phyloP scores from a whole-genome alignment of 2,888 invertebrate genomes.

The Selenia dentaria region DNA sequence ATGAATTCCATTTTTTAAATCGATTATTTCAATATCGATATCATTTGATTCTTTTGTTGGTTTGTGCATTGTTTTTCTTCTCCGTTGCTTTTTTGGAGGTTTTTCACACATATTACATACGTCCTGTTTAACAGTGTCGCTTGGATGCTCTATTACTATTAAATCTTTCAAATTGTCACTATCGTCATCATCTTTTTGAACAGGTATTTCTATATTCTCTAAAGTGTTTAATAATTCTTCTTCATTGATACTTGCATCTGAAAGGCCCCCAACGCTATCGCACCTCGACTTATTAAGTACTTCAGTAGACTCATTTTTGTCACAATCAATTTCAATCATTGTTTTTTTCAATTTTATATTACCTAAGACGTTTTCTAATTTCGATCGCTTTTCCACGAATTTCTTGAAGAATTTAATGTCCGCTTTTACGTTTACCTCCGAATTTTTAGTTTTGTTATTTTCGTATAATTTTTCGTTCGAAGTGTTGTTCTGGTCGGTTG shows the following conservation, averaged over 20 bases:
- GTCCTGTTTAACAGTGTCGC: not conserved
- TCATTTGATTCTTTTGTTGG: conserved; percentile 4
- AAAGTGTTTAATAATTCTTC: conserved; percentile 53
- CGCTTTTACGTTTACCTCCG: conserved; percentile 26
- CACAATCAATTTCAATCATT: conserved; percentile 23
- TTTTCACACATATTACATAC: not conserved
- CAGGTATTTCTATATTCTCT: conserved; percentile 60
- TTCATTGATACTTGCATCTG: conserved; percentile 47
- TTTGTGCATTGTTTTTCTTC: not conserved
- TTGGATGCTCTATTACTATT: too few species aligned
- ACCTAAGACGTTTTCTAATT: conserved; percentile 56
- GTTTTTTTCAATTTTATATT: conserved; percentile 43
- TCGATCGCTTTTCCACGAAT: conserved; percentile 55
- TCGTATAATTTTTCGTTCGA: not conserved
- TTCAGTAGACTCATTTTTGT: not conserved
- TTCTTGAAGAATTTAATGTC: conserved; percentile 29
- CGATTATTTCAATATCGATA: not conserved
- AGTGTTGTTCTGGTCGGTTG: not conserved
- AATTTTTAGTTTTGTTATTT: conserved; percentile 6
- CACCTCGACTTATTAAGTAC: conserved; percentile 15
- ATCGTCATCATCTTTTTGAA: too few species aligned
- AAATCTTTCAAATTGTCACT: too few species aligned
- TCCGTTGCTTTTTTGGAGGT: not conserved
- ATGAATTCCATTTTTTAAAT: not conserved
- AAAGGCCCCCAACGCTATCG: conserved; percentile 28